These are phyloP conservation scores for Agelastica alni DNA, from an alignment of 2,888 invertebrate genomes.

Conservation along the genomic window DNA sequence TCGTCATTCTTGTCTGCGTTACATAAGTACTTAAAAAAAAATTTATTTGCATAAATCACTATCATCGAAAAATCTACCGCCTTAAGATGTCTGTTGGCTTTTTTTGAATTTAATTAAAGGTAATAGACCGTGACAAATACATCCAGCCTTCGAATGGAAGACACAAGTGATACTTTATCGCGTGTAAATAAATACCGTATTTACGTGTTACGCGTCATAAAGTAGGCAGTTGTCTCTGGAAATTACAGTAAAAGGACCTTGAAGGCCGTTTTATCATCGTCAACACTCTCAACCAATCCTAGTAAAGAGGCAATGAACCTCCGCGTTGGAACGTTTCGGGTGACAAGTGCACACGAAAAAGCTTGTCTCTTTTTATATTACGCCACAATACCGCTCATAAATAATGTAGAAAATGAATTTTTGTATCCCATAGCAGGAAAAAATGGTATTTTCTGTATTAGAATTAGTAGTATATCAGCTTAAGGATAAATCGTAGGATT, in stretches of 20 bases:
- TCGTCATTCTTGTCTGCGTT: no score
- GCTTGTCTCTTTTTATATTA: constrained; percentile 6
- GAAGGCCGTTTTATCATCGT: constrained; percentile 18
- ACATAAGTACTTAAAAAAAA: no score
- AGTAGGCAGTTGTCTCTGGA: constrained; percentile 18
- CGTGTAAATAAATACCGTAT: constrained; percentile 20
- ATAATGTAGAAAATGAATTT: constrained; percentile 6
- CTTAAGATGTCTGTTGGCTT: constrained; percentile 1
- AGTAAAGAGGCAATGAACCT: constrained; percentile 10
- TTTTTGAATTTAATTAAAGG: constrained; percentile 13
- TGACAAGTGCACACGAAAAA: constrained; percentile 3
- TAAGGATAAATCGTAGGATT: no score
- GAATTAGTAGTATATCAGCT: no score
- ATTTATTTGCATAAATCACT: constrained; percentile 12
- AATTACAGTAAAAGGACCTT: constrained; percentile 11
- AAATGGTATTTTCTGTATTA: no score
- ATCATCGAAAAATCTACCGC: constrained; percentile 6
- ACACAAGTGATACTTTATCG: constrained; percentile 18
- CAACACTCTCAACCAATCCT: constrained; percentile 11
- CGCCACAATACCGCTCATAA: not conserved
- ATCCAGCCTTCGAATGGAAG: not conserved
- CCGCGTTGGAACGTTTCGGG: not conserved
- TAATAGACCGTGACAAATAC: constrained; percentile 15
- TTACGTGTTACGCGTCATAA: constrained; percentile 21
- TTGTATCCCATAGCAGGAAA: no score